Evolutionary conservation across 1,140 invertebrate species (phyloP), one percentile per base, ranked within the genome.

Genomic region (Macrobrachium nipponense): DNA sequence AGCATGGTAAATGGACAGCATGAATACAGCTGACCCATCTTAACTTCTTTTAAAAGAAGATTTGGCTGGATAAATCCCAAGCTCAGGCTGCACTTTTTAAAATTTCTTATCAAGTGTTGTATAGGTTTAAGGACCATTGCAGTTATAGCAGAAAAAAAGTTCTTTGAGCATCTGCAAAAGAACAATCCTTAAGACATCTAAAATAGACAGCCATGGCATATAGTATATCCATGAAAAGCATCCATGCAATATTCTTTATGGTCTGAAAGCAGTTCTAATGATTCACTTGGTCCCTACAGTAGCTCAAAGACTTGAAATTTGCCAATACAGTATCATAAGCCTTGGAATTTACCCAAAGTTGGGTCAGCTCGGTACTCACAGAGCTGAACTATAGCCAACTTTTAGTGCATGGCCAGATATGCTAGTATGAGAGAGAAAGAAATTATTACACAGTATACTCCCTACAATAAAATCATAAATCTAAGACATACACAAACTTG

Each of bases 361-460:
- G 62, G 66, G 80, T 72, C 64, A 81, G 66, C 68, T 70, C 18
- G 68, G 62, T 81, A 81, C 80, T 81, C 80, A 81, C 80, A 81
- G 23, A 81, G 80, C 80, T 72, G 80, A 72, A 59, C 68, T 23
- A 70, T 64, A 59, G 68, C 80, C 80, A 81, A 73, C 80, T 72
- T 81, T 81, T 73, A 81, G 17, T 64, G 80, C 80, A 81, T 81
- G 80, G 80, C 80, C 80, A 81, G 80, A 59, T 73, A 81, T 27
- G 68, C 80, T 81, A 73, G 80, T 72, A 73, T 58, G n/a, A 51
- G 44, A 60, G 20, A 36, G 51, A 62, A 44, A 81, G 64, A 72
- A 73, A 58, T 18, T 70, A 70, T 70, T 70, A 70, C 36, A 70
- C 68, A 70, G 23, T 70, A 12, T 70, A 43, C 36, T 14, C 23